Evolutionary conservation across 2,113 vertebrate genomes (phyloP), one percentile per base, ranked within the genome.

Genomic region (Anoura caudifer): DNA sequence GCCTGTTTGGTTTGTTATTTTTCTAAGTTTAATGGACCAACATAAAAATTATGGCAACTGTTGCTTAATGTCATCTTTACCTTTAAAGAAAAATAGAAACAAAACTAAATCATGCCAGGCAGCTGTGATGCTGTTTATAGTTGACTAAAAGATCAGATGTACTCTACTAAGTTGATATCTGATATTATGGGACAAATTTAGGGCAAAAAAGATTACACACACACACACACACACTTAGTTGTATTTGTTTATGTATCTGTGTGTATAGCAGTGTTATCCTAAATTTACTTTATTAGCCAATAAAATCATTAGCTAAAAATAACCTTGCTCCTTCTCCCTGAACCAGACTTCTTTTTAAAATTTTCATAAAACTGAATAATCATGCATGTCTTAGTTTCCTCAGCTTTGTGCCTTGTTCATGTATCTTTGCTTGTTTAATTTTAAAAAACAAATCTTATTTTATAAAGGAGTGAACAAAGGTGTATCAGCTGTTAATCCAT

Each of bases 11-110:
- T 94, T 82, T 96, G 87, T 82, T 96, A 81, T 59, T 97, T 95
- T 96, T 90, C 63, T 47, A 36, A 83, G 85, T 96, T 94, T 94
- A 97, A 91, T 97, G 86, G 82, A 56, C 81, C 79, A 89, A 90
- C 93, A 94, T 97, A 93, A 97, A 97, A 93, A 93, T 91, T 95
- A 96, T 97, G 93, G 87, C 82, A 94, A 90, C 82, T 93, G 77
- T 91, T 61, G 72, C 47, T 93, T 93, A 90, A 93, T 84, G 56
- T 87, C 61, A 52, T 12, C 69, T 96, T 80, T 96, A 79, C 33
- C 45, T 87, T 97, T 65, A 89, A 96, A 72, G 79, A 43, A 76
- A 91, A 95, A 92, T 69, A 84, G 63, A 87, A 96, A 81, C 38
- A 87, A 81, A 95, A 89, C 47, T 70, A 80, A 79, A 89, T 79